phyloP scores from a whole-genome alignment of 2,888 invertebrate genomes.

The Oxyteleia sp. region DNA sequence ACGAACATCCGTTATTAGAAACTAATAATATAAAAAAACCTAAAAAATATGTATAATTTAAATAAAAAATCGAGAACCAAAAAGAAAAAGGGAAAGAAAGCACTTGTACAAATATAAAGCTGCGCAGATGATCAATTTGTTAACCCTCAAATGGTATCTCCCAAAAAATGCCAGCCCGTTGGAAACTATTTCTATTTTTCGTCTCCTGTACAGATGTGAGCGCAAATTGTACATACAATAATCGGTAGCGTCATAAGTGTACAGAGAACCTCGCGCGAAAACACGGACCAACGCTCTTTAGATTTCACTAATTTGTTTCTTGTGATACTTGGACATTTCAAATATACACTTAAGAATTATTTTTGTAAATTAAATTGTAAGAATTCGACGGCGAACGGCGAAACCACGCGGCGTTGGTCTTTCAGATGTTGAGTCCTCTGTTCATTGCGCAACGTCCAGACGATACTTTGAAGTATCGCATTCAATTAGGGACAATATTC shows the following conservation, averaged over 20 bases:
- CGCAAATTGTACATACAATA: slow-evolving; percentile 38
- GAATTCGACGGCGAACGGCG: slow-evolving; percentile 3
- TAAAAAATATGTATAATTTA: too few relatives aligned
- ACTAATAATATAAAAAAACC: too few relatives aligned
- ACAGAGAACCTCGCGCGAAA: slow-evolving; percentile 52
- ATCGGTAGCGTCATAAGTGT: slow-evolving; percentile 42
- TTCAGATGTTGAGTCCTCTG: slow-evolving; percentile 27
- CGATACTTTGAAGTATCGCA: slow-evolving; percentile 36
- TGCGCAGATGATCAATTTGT: too few relatives aligned
- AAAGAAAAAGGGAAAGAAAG: too few relatives aligned
- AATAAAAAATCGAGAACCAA: too few relatives aligned
- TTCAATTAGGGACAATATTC: slow-evolving; percentile 57
- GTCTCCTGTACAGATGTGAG: slow-evolving; percentile 44
- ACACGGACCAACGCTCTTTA: slow-evolving; percentile 45
- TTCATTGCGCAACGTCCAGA: slow-evolving; percentile 43
- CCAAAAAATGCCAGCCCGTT: too few relatives aligned
- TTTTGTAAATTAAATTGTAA: slow-evolving; percentile 44
- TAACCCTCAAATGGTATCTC: neutral
- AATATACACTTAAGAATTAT: slow-evolving; percentile 31
- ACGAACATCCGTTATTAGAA: too few relatives aligned
- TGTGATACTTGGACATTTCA: slow-evolving; percentile 43
- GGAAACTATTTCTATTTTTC: slow-evolving; percentile 33
- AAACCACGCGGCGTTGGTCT: slow-evolving; percentile 1
- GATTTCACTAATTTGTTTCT: slow-evolving; percentile 29
- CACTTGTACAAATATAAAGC: too few relatives aligned